Evolutionary conservation across 2,797 vertebrate species (phyloP).

Genomic region (Echeneis naucrates): DNA sequence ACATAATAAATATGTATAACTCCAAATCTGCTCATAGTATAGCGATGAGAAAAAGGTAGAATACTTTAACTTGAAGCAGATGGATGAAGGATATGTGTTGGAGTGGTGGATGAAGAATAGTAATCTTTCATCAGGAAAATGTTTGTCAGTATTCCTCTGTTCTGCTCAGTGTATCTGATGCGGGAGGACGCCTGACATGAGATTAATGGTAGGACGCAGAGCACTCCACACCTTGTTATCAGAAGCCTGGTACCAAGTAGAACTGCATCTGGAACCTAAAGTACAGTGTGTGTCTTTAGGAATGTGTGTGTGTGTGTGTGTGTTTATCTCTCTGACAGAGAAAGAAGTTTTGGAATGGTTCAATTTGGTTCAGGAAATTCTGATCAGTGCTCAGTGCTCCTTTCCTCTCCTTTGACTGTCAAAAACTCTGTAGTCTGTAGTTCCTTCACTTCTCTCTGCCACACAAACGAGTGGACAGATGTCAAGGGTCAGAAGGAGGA

Average conservation of each 20-base stretch:
- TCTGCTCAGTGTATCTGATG: slow-evolving; percentile 3
- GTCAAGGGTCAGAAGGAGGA: slow-evolving; percentile 59
- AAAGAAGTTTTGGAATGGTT: background rate
- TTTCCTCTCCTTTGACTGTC: slow-evolving; percentile 36
- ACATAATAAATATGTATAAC: background rate
- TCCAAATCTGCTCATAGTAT: background rate
- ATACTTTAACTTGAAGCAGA: background rate
- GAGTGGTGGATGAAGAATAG: slow-evolving; percentile 4
- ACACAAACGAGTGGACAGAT: slow-evolving; percentile 1
- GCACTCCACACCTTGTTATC: slow-evolving; percentile 80
- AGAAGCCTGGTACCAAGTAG: slow-evolving; percentile 81
- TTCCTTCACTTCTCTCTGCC: slow-evolving; percentile 9
- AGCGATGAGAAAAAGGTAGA: background rate
- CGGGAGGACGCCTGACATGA: slow-evolving; percentile 55
- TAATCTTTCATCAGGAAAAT: slow-evolving; percentile 17
- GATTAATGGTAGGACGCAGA: slow-evolving; percentile 77
- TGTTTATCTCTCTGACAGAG: slow-evolving; percentile 1
- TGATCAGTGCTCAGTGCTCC: slow-evolving; percentile 17
- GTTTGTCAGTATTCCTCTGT: slow-evolving; percentile 14
- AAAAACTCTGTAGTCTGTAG: slow-evolving; percentile 38
- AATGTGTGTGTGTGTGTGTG: slow-evolving; percentile 13
- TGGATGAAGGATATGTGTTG: background rate
- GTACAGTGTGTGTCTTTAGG: slow-evolving; percentile 17
- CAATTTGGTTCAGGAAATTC: slow-evolving; percentile 33
- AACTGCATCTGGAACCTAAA: slow-evolving; percentile 54